phyloP scores from a whole-genome alignment of 2,888 invertebrate species.

The Drosophila cyrtoloma region DNA sequence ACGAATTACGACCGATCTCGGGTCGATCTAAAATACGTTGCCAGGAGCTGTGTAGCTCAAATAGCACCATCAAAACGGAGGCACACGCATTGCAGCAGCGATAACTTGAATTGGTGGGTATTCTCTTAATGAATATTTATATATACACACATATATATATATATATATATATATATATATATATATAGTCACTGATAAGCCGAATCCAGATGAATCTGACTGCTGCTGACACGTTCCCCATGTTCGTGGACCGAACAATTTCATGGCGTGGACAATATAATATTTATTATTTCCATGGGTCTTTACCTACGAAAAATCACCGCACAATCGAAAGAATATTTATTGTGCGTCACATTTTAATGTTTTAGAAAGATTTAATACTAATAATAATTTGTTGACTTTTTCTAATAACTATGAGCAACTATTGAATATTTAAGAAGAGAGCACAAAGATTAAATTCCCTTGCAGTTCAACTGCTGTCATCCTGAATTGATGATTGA shows the following conservation, averaged over 20 bases:
- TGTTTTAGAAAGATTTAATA: not conserved
- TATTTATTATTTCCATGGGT: not conserved
- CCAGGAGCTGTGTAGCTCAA: conserved; percentile 31
- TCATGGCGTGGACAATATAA: not conserved
- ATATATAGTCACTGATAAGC: conserved; percentile 22
- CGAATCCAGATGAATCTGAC: not conserved
- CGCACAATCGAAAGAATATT: conserved; percentile 2
- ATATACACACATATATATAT: not conserved
- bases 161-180: not conserved
- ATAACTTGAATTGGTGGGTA: not conserved
- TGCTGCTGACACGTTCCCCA: conserved; percentile 25
- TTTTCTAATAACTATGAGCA: not conserved
- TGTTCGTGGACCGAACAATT: not conserved
- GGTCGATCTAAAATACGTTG: conserved; percentile 31
- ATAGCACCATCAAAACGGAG: conserved; percentile 21
- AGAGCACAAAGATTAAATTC: not conserved
- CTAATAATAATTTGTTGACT: not conserved
- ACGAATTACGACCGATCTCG: conserved; percentile 32
- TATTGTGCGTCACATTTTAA: conserved; percentile 25
- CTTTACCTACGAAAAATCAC: conserved; percentile 13
- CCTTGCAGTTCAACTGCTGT: no score
- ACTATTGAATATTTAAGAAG: not conserved
- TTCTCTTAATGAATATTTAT: not conserved
- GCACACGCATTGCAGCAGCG: not conserved
- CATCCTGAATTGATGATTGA: not conserved